phyloP scores from a whole-genome alignment of 2,888 invertebrate species.

The Ophonus ardosiacus region DNA sequence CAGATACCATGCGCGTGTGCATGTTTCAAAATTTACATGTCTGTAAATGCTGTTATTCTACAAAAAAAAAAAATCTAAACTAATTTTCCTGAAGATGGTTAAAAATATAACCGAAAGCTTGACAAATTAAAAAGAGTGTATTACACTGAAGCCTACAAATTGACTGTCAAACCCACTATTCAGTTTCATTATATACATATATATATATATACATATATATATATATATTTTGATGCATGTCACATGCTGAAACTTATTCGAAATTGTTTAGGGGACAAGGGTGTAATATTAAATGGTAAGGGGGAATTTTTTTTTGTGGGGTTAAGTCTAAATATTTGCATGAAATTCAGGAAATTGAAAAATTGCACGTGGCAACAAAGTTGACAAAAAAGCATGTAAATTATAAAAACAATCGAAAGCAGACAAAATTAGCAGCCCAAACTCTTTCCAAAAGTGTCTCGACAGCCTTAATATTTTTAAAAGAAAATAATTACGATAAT shows the following conservation, averaged over 20 bases:
- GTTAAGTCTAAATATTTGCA: constrained; percentile 12
- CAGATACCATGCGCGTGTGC: too few species aligned
- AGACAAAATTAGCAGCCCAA: constrained; percentile 58
- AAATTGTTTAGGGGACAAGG: constrained; percentile 55
- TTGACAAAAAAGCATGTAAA: constrained; percentile 44
- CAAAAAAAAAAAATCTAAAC: too few species aligned
- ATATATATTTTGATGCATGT: constrained; percentile 52
- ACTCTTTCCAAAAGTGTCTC: constrained; percentile 53
- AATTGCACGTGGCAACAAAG: constrained; percentile 17
- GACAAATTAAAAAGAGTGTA: too few species aligned
- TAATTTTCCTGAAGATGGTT: too few species aligned
- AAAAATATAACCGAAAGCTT: too few species aligned
- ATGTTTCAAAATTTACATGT: too few species aligned
- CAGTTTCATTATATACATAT: too few species aligned
- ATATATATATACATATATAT: too few species aligned
- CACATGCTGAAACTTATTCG: constrained; percentile 55
- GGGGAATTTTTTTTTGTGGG: constrained; percentile 1
- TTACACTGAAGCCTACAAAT: too few species aligned
- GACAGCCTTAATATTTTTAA: constrained; percentile 35
- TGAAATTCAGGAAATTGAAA: constrained; percentile 11
- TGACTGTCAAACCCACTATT: too few species aligned
- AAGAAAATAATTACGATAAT: background rate
- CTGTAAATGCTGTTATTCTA: too few species aligned
- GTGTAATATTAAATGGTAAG: background rate
- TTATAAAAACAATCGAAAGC: constrained; percentile 57